phyloP scores from a whole-genome alignment of 1,140 invertebrate species.

The Gryon sp. region DNA sequence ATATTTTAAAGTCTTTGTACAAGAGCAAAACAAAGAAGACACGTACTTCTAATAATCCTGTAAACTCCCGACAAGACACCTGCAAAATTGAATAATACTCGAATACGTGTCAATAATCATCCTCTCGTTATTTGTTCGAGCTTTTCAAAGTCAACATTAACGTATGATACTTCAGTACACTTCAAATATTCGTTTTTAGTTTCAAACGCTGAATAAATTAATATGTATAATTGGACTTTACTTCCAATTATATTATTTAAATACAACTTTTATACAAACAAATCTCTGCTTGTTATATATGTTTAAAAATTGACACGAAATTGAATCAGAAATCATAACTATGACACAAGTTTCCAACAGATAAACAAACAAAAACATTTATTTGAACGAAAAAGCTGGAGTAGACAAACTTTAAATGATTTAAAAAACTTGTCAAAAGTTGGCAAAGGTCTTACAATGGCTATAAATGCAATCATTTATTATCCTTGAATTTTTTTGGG shows the following conservation, averaged over 20 bases:
- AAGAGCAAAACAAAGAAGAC: slow-evolving; percentile 10
- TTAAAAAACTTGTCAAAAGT: slow-evolving; percentile 4
- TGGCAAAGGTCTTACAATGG: neutral
- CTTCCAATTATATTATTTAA: too few species aligned
- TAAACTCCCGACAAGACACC: slow-evolving; percentile 6
- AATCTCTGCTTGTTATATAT: too few species aligned
- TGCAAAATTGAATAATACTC: slow-evolving; percentile 11
- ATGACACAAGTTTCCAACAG: too few species aligned
- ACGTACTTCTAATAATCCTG: neutral
- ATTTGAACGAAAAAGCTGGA: neutral
- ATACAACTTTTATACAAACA: too few species aligned
- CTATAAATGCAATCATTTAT: slow-evolving; percentile 40
- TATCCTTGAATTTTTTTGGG: slow-evolving; percentile 27
- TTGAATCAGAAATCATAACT: too few species aligned
- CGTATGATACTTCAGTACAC: too few species aligned
- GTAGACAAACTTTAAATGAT: neutral
- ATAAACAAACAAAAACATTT: neutral
- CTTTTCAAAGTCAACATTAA: too few species aligned
- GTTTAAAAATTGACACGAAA: too few species aligned
- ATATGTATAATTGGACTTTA: too few species aligned
- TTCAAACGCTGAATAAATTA: too few species aligned
- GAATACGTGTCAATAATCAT: slow-evolving; percentile 10
- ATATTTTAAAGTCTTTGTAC: slow-evolving; percentile 29
- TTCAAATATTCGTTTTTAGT: too few species aligned
- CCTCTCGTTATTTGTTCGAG: neutral